A percentile compares a stretch with the other conserved stretches of the same genome.
Evolutionary conservation across 2,113 vertebrate species (phyloP).

Genomic region (Lycaon pictus): DNA sequence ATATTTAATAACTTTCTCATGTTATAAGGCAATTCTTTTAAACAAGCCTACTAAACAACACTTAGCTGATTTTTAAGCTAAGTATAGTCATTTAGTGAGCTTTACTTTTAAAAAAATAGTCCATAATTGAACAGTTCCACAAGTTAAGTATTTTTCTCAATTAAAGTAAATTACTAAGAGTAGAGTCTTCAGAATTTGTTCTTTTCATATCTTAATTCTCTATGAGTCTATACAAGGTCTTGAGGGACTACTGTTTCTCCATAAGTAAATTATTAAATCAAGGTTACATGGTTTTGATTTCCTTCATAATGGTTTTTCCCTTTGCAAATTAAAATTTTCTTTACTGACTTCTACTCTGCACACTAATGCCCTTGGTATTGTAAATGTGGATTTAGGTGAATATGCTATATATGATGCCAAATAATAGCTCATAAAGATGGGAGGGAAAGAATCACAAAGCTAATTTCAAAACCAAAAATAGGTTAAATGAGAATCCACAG

Average conservation of each 20-base stretch:
- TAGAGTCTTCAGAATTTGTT: background rate
- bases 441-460: background rate
- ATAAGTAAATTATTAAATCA: background rate
- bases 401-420: background rate
- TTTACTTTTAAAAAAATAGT: conserved; percentile 14
- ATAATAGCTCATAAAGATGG: background rate
- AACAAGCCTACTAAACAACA: background rate
- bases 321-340: conserved; percentile 21
- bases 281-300: background rate
- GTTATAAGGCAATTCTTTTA: background rate
- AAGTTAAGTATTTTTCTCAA: background rate
- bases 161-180: background rate
- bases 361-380: background rate
- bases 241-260: background rate
- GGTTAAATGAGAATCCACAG: background rate
- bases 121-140: background rate
- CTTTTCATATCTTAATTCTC: background rate
- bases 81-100: background rate
- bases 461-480: conserved; percentile 24
- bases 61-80: conserved; percentile 19
- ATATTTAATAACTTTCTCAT: background rate
- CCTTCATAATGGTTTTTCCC: background rate
- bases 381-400: background rate
- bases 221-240: background rate
- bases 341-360: background rate